Evolutionary conservation across 2,888 invertebrate species (phyloP).

Genomic region (Drosophila heteroneura): DNA sequence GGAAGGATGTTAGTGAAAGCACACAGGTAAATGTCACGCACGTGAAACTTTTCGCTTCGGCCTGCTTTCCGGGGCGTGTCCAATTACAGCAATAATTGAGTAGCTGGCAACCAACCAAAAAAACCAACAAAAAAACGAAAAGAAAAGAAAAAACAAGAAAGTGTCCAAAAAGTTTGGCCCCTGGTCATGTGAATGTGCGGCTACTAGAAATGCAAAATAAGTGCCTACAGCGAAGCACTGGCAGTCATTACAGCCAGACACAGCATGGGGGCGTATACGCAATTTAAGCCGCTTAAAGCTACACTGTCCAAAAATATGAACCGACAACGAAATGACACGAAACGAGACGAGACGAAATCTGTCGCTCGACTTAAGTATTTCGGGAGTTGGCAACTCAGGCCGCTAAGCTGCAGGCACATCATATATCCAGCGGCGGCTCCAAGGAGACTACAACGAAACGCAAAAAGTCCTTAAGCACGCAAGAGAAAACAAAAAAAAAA

Average conservation of each 20-base stretch:
- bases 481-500: neutral
- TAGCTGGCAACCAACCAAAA: constrained; percentile 33
- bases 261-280: constrained; percentile 59
- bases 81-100: constrained; percentile 72
- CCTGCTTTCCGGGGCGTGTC: constrained; percentile 24
- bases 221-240: constrained; percentile 26
- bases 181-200: constrained; percentile 27
- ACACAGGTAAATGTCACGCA: constrained; percentile 39
- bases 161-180: constrained; percentile 10
- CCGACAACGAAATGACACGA: constrained; percentile 39
- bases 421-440: constrained; percentile 47
- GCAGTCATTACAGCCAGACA: constrained; percentile 49
- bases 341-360: constrained; percentile 47
- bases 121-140: neutral
- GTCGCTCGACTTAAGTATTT: constrained; percentile 39
- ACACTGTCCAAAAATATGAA: constrained; percentile 52
- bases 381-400: constrained; percentile 41
- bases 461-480: constrained; percentile 75
- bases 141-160: constrained; percentile 1
- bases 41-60: constrained; percentile 40
- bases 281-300: constrained; percentile 75
- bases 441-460: constrained; percentile 39
- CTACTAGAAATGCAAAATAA: constrained; percentile 64
- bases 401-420: constrained; percentile 74
- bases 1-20: constrained; percentile 2